These are phyloP conservation scores for Cerastoderma edule DNA, from an alignment of 2,888 invertebrate genomes.

Conservation along the genomic window DNA sequence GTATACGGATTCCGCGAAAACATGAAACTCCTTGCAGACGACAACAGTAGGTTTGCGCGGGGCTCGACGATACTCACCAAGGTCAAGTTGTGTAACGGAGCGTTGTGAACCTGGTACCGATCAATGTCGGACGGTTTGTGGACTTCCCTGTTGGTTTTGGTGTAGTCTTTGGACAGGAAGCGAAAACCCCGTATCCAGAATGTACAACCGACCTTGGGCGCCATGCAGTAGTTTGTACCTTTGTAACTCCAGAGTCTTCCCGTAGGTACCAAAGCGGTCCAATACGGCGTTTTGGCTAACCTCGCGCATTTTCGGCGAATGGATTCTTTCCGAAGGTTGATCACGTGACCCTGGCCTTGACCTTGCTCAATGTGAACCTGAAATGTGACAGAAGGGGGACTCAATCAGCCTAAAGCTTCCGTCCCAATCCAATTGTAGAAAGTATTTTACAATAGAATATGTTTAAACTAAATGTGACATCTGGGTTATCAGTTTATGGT, in stretches of 20 bases:
- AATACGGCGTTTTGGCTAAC: not conserved
- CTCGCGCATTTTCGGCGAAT: not conserved
- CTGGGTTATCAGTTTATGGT: too few species aligned
- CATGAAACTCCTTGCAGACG: conserved; percentile 51
- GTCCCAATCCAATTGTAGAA: too few species aligned
- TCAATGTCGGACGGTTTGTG: conserved; percentile 48
- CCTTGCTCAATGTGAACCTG: too few species aligned
- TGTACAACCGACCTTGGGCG: conserved; percentile 43
- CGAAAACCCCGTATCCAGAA: conserved; percentile 48
- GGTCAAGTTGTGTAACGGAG: conserved; percentile 22
- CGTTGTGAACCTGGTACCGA: conserved; percentile 45
- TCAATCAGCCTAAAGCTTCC: too few species aligned
- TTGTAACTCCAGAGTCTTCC: not conserved
- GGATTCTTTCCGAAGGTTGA: not conserved
- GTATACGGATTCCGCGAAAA: conserved; percentile 62
- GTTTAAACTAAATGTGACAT: too few species aligned
- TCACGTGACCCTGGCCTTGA: too few species aligned
- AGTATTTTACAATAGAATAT: too few species aligned
- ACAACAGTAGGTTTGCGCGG: conserved; percentile 16
- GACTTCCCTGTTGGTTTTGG: not conserved
- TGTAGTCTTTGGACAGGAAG: conserved; percentile 39
- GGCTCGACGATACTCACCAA: conserved; percentile 9
- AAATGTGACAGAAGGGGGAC: too few species aligned
- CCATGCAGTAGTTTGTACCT: conserved; percentile 4
- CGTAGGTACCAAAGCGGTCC: not conserved